A percentile compares a stretch with the other conserved stretches of the same genome.
These are phyloP conservation scores for Psittacus erithacus DNA, from an alignment of 2,113 vertebrate genomes.

Conservation along the genomic window DNA sequence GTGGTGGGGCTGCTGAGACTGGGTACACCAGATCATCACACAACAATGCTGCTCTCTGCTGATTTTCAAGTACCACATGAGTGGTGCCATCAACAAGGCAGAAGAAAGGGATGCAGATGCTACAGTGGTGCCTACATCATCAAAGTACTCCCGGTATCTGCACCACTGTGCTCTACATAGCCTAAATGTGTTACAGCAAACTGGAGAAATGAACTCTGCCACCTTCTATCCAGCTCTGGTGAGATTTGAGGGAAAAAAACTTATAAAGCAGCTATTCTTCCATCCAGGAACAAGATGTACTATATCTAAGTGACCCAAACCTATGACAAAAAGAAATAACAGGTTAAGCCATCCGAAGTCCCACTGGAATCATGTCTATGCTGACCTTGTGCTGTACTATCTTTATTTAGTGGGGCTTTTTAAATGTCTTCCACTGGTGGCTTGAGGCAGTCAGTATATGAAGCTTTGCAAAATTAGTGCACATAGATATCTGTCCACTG, in stretches of 20 bases:
- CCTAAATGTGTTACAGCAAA: rapidly evolving
- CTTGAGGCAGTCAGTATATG: neutral
- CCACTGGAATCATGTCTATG: neutral
- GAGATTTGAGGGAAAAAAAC: neutral
- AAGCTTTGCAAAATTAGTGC: neutral
- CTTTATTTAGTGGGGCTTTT: neutral
- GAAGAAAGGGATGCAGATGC: neutral
- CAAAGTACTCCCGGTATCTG: neutral
- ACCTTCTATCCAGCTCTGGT: neutral
- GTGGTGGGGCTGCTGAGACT: neutral
- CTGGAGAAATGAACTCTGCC: neutral
- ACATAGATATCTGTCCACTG: neutral
- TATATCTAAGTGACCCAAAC: neutral
- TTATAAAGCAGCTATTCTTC: neutral
- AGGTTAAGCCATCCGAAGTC: neutral
- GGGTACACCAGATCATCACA: neutral
- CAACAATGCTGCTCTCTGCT: neutral
- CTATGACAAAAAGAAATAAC: neutral
- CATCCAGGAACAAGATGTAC: neutral
- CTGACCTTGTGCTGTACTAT: neutral
- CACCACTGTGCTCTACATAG: rapidly evolving
- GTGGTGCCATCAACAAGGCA: neutral
- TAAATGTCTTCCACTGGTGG: neutral
- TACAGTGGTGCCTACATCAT: neutral
- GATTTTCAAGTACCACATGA: neutral